Base-by-base conservation (phyloP, 2,888 invertebrate genomes). In the Criorhina ranunculi region DNA sequence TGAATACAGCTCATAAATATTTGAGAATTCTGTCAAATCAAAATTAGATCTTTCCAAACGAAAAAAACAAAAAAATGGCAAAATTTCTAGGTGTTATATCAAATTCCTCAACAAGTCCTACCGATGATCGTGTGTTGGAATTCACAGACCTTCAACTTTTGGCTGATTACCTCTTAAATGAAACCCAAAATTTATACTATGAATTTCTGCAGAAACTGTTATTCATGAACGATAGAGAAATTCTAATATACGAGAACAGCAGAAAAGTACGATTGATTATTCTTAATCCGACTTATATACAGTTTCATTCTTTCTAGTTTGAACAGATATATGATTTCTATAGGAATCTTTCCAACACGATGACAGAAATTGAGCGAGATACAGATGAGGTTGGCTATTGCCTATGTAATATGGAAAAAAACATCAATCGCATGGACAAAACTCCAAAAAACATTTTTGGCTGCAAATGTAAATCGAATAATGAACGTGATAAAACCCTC, bases 81-180 rank as follows among this genome's bases (percentile, higher is more conserved):
- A 86, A 86, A 80, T 86, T 86, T 33, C 75, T 79, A 24, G 83
- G 86, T 46, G 86, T 86, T 3, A 83, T 86, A 46, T 86, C 86
- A 17, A 79, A 59, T 19, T 64, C 35, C 2, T 24, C 44, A 0
- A 24, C 44, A 8, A 73, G 55, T 40, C 62, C 46, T 4, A 49
- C 59, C 11, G 57, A 67, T 0, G 55, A 77, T 0, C 57, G 33
- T 9, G 49, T 79, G 0, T 12, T 86, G 7, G 73, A 83, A 24
- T 89, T 89, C 51, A 59, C 87, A 12, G 60, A 88, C 31, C 76
- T 89, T 2, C 87, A 89, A 8, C 49, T 87, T 24, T 12, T 89
- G 35, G 53, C 86, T 1, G 76, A 85, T 19, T 33, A 86, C 46
- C 81, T 89, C 17, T 17, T 80, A 5, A 73, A 76, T 0, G 89